Evolutionary conservation across 2,797 vertebrate genomes (phyloP).

Genomic region (Onychomys arenicola): DNA sequence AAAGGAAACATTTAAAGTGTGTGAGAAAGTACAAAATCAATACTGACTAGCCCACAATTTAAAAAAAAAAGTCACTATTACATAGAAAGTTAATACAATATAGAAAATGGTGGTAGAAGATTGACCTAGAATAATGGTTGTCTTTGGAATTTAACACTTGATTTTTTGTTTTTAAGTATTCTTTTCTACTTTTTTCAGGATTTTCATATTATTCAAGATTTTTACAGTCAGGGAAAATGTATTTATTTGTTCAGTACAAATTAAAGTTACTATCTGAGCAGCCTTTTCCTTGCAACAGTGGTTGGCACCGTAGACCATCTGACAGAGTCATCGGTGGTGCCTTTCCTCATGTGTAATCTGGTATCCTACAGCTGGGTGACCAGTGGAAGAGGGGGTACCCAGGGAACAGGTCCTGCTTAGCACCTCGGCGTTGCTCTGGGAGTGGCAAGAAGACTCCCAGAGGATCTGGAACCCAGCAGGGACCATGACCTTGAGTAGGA

Average conservation of each 20-base stretch:
- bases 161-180: constrained; percentile 31
- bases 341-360: background rate
- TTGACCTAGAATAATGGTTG: background rate
- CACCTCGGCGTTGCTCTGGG: background rate
- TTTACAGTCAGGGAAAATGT: background rate
- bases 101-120: constrained; percentile 32
- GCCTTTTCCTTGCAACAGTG: background rate
- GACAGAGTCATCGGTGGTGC: background rate
- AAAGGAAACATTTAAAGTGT: background rate
- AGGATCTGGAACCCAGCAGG: background rate
- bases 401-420: background rate
- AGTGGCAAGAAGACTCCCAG: background rate
- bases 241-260: background rate
- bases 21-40: constrained; percentile 2
- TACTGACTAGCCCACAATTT: background rate
- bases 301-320: background rate
- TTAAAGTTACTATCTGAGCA: background rate
- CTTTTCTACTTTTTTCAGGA: background rate
- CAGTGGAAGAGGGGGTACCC: background rate
- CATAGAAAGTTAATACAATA: background rate
- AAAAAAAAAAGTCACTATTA: background rate
- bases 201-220: background rate
- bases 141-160: constrained; percentile 6
- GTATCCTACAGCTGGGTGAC: background rate
- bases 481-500: background rate